Base-by-base conservation (phyloP, 2,888 invertebrate genomes). In the Lepidocyrtinus sp. region DNA sequence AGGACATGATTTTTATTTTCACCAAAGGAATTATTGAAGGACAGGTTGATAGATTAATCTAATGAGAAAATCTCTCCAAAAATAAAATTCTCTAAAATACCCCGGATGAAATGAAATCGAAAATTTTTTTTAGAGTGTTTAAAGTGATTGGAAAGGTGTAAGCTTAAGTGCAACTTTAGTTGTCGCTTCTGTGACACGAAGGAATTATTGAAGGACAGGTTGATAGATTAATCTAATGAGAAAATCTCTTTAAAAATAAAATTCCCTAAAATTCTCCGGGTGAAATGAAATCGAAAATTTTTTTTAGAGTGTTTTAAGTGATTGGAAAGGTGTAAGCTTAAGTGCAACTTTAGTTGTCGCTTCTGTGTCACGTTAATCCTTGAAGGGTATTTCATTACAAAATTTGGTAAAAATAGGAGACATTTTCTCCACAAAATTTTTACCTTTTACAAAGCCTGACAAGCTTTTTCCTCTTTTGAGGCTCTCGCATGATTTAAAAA, bases 201-300 rank as follows among this genome's bases (percentile, higher is more conserved):
- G n/a, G n/a, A n/a, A n/a, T n/a, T n/a, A 50, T 50, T 50, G 50
- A 50, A 50, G 50, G 50, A 50, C 50, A 50, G 50, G 50, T 50
- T 50, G 50, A 50, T 50, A 17, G 50, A 50, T 12, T 50, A 50
- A 50, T 50, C 50, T 50, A 1, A 17, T 17, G 12, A 2, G 50
- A 50, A 12, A 50, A 50, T 50, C 50, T 50, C n/a, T 50, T 36
- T 36, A 36, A 36, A 50, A 50, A n/a, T n/a, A n/a, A n/a, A n/a
- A n/a, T n/a, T n/a, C n/a, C n/a, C n/a, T n/a, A n/a, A n/a, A n/a
- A n/a, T n/a, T n/a, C n/a, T n/a, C n/a, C n/a, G n/a, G n/a, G n/a
- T n/a, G n/a, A n/a, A n/a, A n/a, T n/a, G n/a, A n/a, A n/a, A n/a
- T n/a, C n/a, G n/a, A n/a, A n/a, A n/a, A 50, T 50, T 50, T n/a